Evolutionary conservation across 2,113 vertebrate species (phyloP).

Genomic region (Clarias macrocephalus): DNA sequence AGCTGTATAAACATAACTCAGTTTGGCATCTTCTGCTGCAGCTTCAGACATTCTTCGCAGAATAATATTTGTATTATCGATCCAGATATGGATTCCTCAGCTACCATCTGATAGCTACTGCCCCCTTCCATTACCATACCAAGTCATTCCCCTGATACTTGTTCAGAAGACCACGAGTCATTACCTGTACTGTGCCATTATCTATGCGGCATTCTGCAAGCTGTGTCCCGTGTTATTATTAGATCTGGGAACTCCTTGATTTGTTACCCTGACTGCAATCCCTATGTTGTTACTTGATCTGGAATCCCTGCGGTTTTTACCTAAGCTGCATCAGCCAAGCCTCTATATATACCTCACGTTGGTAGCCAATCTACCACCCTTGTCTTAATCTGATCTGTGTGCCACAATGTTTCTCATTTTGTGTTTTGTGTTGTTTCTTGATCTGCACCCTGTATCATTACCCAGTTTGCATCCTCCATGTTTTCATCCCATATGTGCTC

Average conservation of each 20-base stretch:
- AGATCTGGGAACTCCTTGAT: not conserved
- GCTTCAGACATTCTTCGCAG: conserved; percentile 6
- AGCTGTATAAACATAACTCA: conserved; percentile 41
- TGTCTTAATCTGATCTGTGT: not conserved
- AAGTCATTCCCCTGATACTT: conserved; percentile 10
- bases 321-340: not conserved
- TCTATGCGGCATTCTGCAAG: not conserved
- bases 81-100: conserved; percentile 33
- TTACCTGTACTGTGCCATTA: not conserved
- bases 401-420: not conserved
- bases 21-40: not conserved
- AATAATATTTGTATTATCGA: conserved; percentile 21
- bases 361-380: not conserved
- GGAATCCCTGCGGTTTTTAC: not conserved
- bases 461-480: not conserved
- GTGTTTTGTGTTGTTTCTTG: not conserved
- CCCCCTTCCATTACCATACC: conserved; percentile 27
- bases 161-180: conserved; percentile 11
- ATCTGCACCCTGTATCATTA: not conserved
- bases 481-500: not conserved
- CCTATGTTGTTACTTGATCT: not conserved
- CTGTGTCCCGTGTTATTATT: not conserved
- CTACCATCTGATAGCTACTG: conserved; percentile 27
- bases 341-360: not conserved
- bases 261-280: not conserved